Conservation (phyloP, 1,140 invertebrate species). For the Propsilocerus akamusi region DNA sequence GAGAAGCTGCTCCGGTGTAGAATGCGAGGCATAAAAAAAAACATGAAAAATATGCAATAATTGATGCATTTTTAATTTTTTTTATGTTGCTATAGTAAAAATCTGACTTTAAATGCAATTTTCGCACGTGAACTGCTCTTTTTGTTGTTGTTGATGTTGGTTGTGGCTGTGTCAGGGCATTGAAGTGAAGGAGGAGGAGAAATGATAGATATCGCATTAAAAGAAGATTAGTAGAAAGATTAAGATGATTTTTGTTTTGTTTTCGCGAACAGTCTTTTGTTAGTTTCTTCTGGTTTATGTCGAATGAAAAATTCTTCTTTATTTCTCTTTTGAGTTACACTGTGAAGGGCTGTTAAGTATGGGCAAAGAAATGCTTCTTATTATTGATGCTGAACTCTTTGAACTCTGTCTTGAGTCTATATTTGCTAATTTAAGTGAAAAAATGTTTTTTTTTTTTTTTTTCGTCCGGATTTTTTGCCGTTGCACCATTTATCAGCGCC, state of each 20-base stretch:
- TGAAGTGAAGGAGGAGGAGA: not conserved
- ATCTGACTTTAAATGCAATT: not conserved
- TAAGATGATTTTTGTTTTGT: constrained; percentile 1
- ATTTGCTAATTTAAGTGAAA: constrained; percentile 2
- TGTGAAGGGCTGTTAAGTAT: not conserved
- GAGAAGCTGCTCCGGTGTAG: not conserved
- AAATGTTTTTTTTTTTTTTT: not conserved
- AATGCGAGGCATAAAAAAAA: not conserved
- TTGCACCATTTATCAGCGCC: too few species aligned
- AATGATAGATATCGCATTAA: constrained; percentile 3
- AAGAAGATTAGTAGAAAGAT: constrained; percentile 3
- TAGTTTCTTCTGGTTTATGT: too few species aligned
- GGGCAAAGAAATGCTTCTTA: not conserved
- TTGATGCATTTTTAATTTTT: constrained; percentile 4
- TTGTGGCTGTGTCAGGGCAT: not conserved
- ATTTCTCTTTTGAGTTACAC: not conserved
- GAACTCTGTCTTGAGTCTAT: constrained; percentile 1
- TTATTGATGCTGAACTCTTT: not conserved
- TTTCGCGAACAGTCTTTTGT: too few species aligned
- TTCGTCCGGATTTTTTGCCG: not conserved
- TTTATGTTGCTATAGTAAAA: constrained; percentile 1
- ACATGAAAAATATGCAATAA: constrained; percentile 4
- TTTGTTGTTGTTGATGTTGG: not conserved
- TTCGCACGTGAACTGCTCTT: not conserved
- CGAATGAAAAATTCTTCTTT: too few species aligned